Evolutionary conservation across 2,888 invertebrate genomes (phyloP), one percentile per base, ranked within the genome.

Genomic region (Bellardia pandia): DNA sequence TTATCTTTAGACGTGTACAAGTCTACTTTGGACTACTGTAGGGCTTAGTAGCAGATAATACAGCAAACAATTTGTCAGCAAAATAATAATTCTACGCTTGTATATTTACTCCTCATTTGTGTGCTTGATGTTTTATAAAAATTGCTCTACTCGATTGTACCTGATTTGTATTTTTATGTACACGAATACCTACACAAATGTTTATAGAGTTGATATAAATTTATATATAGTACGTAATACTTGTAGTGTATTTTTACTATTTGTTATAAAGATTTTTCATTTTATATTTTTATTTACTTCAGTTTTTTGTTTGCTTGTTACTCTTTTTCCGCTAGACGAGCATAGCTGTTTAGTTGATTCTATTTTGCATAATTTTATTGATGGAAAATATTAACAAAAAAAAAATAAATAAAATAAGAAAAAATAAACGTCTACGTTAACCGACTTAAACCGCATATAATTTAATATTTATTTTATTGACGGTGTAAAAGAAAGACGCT

Each of bases 361-460:
- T 64, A 75, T 56, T 74, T 74, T 66, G 45, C 80, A 74, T 81
- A 81, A 81, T 64, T 64, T 74, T 74, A 66, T 74, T 56, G 72
- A 81, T 64, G 81, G 56, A 68, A 75, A 81, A 53, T 66, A 68
- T 68, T 81, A 58, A 45, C 42, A 42, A 66, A 7, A 11, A 51
- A 16, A 48, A 14, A 9, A 40, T 5, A 51, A 40, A 53, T 40
- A n/a, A n/a, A n/a, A 13, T 30, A 62, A 40, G n/a, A 6, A 33
- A 62, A 37, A n/a, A 13, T 23, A 23, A 56, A 13, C 14, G 5
- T 42, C 42, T 51, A 23, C 30, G 40, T 77, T 6, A 40, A 14
- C 53, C 56, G 66, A 56, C 37, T 77, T 42, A 42, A 76, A 79
- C 23, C 11, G 11, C 14, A 8, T 2, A 51, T 62, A 37, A 40